Conservation (phyloP, 2,797 vertebrate species). For the Poecilia gillii region DNA sequence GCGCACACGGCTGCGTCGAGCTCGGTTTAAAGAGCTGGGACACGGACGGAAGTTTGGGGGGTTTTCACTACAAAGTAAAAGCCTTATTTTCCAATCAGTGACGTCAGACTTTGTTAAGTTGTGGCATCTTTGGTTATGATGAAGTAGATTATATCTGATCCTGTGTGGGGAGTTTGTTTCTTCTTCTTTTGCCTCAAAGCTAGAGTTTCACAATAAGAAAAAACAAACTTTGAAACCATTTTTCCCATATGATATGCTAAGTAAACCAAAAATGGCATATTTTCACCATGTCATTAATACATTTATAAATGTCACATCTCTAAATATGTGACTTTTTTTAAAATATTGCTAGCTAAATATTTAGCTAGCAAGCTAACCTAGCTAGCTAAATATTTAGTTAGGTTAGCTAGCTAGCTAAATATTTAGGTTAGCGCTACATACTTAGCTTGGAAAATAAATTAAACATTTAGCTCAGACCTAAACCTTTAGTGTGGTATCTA, state of each 20-base stretch:
- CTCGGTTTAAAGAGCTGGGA: background rate
- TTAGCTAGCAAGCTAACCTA: background rate
- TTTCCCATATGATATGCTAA: too few relatives aligned
- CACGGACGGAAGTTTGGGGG: conserved; percentile 13
- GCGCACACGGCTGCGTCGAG: conserved; percentile 36
- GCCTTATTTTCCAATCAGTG: background rate
- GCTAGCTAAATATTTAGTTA: background rate
- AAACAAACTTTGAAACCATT: too few relatives aligned
- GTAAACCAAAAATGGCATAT: too few relatives aligned
- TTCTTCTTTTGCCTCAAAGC: too few relatives aligned
- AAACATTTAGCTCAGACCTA: too few relatives aligned
- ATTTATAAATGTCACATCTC: background rate
- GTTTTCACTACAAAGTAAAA: conserved; percentile 56
- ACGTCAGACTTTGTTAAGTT: conserved; percentile 1
- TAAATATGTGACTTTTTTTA: background rate
- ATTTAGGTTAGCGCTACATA: background rate
- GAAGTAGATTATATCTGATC: background rate
- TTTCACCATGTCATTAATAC: background rate
- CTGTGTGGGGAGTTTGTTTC: background rate
- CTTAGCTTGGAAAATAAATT: background rate
- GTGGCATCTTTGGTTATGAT: background rate
- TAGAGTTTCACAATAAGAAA: too few relatives aligned
- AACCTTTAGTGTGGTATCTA: too few relatives aligned
- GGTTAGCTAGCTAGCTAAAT: background rate
- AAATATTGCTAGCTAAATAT: background rate